Conservation (phyloP, 92 coral and sea anemone genomes). For the Nematostella vectensis region DNA sequence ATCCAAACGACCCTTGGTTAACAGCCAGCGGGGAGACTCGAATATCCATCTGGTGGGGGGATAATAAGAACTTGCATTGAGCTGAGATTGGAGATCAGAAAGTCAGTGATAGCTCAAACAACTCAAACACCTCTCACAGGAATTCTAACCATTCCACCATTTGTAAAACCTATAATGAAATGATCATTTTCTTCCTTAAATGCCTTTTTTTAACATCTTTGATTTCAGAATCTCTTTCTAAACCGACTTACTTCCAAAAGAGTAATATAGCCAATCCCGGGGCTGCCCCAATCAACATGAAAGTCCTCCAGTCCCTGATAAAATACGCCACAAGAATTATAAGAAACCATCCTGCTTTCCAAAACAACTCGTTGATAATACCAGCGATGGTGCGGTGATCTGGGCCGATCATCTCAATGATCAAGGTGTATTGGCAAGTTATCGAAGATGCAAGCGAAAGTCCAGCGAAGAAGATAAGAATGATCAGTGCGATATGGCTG, state of each 20-base stretch:
- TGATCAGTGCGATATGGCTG: not conserved
- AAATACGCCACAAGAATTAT: not conserved
- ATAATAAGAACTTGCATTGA: no score
- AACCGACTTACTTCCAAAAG: not conserved
- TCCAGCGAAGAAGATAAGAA: not conserved
- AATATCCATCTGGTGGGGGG: not conserved
- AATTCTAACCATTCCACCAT: no score
- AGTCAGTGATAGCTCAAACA: no score
- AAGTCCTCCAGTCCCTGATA: not conserved
- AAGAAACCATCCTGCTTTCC: not conserved
- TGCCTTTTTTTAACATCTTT: no score
- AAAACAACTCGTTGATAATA: not conserved
- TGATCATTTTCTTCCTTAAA: no score
- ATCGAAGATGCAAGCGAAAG: not conserved
- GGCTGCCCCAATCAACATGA: not conserved
- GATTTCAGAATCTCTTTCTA: no score
- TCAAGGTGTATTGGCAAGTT: not conserved
- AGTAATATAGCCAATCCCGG: not conserved
- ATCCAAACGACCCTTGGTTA: not conserved
- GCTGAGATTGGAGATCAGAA: no score
- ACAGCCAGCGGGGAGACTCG: not conserved
- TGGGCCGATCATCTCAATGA: not conserved
- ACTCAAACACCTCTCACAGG: no score
- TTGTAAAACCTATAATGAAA: no score
- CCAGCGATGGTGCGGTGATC: not conserved